Evolutionary conservation across 2,797 vertebrate genomes (phyloP).

Genomic region (Lagorchestes hirsutus): DNA sequence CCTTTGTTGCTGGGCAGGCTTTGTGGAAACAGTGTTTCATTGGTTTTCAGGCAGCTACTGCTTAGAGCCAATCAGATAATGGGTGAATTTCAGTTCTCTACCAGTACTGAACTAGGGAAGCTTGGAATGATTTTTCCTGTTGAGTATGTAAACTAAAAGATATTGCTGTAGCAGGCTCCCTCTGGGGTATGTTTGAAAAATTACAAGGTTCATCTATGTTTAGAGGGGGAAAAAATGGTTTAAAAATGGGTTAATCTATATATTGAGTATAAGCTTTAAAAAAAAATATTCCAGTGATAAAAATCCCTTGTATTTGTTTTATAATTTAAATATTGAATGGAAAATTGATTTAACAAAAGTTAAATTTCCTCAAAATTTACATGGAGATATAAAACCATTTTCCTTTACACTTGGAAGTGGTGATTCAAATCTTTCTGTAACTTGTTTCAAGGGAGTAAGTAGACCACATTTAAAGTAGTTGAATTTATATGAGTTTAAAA

Average conservation of each 20-base stretch:
- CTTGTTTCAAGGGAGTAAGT: slow-evolving; percentile 37
- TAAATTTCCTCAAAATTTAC: slow-evolving; percentile 42
- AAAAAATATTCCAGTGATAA: slow-evolving; percentile 18
- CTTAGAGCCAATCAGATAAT: slow-evolving; percentile 78
- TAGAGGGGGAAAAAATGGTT: slow-evolving; percentile 16
- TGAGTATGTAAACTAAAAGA: slow-evolving; percentile 68
- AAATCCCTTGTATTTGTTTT: slow-evolving; percentile 51
- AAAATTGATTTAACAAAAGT: slow-evolving; percentile 18
- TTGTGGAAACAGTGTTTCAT: slow-evolving; percentile 67
- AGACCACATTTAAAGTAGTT: slow-evolving; percentile 55
- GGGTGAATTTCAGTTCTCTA: slow-evolving; percentile 33
- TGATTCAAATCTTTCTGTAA: not conserved
- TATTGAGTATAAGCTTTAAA: slow-evolving; percentile 21
- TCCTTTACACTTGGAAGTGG: slow-evolving; percentile 47
- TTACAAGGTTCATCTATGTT: slow-evolving; percentile 70
- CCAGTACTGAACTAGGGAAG: slow-evolving; percentile 70
- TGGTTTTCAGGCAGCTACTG: slow-evolving; percentile 68
- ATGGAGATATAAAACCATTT: slow-evolving; percentile 21
- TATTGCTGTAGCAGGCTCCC: slow-evolving; percentile 77
- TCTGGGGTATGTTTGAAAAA: slow-evolving; percentile 75
- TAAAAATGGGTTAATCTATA: not conserved
- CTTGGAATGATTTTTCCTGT: slow-evolving; percentile 77
- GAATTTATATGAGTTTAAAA: slow-evolving; percentile 32
- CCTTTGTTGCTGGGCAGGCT: slow-evolving; percentile 83
- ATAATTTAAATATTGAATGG: slow-evolving; percentile 9